These are phyloP conservation scores for Monochamus alternatus DNA, from an alignment of 2,888 invertebrate genomes.

Conservation along the genomic window DNA sequence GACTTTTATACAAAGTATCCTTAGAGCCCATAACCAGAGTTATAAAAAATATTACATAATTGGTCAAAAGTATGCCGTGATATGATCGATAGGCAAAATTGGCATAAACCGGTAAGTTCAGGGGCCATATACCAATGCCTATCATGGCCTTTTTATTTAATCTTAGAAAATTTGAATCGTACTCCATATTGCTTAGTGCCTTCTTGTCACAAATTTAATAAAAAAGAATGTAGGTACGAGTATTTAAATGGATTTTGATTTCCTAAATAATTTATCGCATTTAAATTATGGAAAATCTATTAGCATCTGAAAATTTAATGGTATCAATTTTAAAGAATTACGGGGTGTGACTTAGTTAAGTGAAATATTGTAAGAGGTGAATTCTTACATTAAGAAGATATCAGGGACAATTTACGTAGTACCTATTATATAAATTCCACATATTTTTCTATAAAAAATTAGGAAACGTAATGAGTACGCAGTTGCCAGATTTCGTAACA, in stretches of 20 bases:
- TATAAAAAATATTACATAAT: constrained; percentile 17
- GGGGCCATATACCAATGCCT: constrained; percentile 28
- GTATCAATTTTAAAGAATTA: no score
- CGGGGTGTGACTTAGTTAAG: no score
- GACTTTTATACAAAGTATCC: background rate
- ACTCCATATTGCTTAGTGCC: constrained; percentile 9
- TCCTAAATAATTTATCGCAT: background rate
- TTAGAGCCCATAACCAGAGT: background rate
- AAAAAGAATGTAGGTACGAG: no score
- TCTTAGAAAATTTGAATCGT: constrained; percentile 21
- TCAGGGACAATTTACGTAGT: no score
- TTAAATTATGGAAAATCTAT: background rate
- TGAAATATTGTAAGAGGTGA: no score
- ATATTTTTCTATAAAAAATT: no score
- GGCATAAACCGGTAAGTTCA: background rate
- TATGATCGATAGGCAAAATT: constrained; percentile 1
- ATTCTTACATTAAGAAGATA: no score
- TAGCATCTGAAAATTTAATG: no score
- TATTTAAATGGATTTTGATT: background rate
- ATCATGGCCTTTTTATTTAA: constrained; percentile 19
- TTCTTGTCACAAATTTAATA: background rate
- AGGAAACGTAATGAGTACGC: no score
- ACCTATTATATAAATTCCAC: no score
- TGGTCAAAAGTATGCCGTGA: background rate
- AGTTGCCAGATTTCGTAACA: no score